Evolutionary conservation across 2,113 vertebrate genomes (phyloP), one percentile per base, ranked within the genome.

Genomic region (Caranx melampygus): DNA sequence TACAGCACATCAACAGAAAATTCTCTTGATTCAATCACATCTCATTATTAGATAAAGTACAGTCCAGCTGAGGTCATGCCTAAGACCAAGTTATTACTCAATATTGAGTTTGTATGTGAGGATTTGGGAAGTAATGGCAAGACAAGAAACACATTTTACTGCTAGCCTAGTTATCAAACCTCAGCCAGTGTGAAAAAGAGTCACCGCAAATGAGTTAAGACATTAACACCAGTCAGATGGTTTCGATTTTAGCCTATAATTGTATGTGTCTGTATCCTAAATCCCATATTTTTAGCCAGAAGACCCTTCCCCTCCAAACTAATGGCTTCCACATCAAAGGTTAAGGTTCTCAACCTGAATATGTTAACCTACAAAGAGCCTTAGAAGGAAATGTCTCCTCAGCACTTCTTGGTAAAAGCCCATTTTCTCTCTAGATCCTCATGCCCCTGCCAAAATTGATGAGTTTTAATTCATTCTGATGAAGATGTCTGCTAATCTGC

Each of bases 401-500:
- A 85, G 89, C 90, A 85, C 57, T 83, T 86, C 66, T 85, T 63
- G 51, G 78, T 81, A 86, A 89, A 90, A 91, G 51, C 63, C 71
- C 65, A 73, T 85, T 90, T 86, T 75, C 81, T 65, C 68, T 73
- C n/a, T 37, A 70, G 67, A 89, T 47, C 72, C 73, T 59, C 52
- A 76, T 66, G 58, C 40, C 33, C 51, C 6, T 18, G 59, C 66
- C 60, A 20, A 54, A 83, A 84, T 84, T 78, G 76, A 80, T 71
- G 78, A 83, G 74, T 90, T 92, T 92, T 80, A 92, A 94, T 91
- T 93, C 82, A 90, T 92, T 94, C 91, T 70, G 93, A 93, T 87
- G 87, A 92, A 89, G 83, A 92, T 63, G 82, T 90, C 71, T 68
- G 77, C 83, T 94, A 93, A 94, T 94, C 92, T 91, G 78, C 80